Evolutionary conservation across 2,113 vertebrate genomes (phyloP).

Genomic region (Varanus salvator): DNA sequence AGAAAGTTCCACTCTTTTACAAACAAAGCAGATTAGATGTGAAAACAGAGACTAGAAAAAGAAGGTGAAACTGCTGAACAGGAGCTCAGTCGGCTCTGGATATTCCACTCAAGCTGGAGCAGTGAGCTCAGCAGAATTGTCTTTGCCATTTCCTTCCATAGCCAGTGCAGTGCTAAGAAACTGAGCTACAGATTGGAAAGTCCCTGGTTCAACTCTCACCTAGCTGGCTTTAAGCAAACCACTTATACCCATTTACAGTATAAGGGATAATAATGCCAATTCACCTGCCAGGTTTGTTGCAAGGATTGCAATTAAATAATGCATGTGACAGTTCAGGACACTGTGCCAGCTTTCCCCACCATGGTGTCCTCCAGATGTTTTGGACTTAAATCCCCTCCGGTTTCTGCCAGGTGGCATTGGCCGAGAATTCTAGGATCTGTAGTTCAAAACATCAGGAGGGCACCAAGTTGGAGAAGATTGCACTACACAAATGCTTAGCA

Average conservation of each 20-base stretch:
- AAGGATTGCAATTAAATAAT: not conserved
- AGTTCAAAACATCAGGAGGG: no score
- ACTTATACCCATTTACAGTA: not conserved
- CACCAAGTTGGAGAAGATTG: no score
- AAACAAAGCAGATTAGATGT: not conserved
- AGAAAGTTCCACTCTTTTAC: not conserved
- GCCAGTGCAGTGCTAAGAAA: not conserved
- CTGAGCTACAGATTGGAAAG: not conserved
- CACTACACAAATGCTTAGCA: no score
- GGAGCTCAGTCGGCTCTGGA: no score
- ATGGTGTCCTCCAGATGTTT: no score
- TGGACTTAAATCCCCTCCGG: no score
- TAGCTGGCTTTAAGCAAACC: not conserved
- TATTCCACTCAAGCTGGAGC: not conserved
- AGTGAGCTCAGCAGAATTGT: not conserved
- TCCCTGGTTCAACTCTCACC: not conserved
- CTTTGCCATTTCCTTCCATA: not conserved
- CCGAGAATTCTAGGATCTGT: no score
- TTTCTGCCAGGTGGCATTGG: no score
- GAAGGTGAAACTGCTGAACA: not conserved
- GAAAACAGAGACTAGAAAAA: not conserved
- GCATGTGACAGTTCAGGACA: not conserved
- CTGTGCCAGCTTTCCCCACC: no score
- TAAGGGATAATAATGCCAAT: not conserved
- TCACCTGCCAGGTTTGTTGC: not conserved